Percentiles rank a stretch among this genome's conserved stretches.
These are phyloP conservation scores for Ornithoptera alexandrae DNA, from an alignment of 2,888 invertebrate genomes.

Conservation along the genomic window DNA sequence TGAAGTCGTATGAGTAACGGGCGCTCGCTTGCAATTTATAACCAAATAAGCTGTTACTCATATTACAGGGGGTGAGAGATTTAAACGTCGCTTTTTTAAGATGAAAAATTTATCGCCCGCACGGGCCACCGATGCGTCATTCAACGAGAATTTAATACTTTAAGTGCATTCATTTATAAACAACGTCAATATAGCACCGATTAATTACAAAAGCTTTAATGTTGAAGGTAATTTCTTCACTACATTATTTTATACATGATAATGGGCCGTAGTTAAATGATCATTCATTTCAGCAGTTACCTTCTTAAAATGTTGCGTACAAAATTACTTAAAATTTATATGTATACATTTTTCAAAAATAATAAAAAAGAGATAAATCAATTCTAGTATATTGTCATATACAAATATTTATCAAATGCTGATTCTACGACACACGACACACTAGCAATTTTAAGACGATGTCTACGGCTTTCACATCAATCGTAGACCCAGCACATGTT, in stretches of 20 bases:
- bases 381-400: no score
- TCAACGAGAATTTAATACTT: slow-evolving; percentile 71
- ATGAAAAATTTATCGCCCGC: slow-evolving; percentile 61
- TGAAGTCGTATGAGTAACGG: slow-evolving; percentile 63
- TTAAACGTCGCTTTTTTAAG: slow-evolving; percentile 67
- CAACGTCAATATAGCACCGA: slow-evolving; percentile 18
- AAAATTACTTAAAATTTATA: neutral
- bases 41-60: slow-evolving; percentile 69
- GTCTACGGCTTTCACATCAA: neutral
- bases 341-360: neutral
- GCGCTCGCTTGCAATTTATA: slow-evolving; percentile 54
- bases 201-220: slow-evolving; percentile 7
- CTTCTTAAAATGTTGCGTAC: neutral
- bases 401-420: neutral
- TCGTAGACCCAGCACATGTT: neutral
- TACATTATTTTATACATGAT: neutral
- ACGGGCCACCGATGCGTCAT: slow-evolving; percentile 57
- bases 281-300: neutral
- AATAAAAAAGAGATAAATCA: neutral
- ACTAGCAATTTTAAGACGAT: neutral
- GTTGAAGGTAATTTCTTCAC: slow-evolving; percentile 2
- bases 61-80: slow-evolving; percentile 65
- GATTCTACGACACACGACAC: neutral
- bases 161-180: slow-evolving; percentile 62
- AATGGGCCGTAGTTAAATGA: neutral